Evolutionary conservation across 2,797 vertebrate genomes (phyloP), one percentile per base, ranked within the genome.

Genomic region (Spizella passerina): DNA sequence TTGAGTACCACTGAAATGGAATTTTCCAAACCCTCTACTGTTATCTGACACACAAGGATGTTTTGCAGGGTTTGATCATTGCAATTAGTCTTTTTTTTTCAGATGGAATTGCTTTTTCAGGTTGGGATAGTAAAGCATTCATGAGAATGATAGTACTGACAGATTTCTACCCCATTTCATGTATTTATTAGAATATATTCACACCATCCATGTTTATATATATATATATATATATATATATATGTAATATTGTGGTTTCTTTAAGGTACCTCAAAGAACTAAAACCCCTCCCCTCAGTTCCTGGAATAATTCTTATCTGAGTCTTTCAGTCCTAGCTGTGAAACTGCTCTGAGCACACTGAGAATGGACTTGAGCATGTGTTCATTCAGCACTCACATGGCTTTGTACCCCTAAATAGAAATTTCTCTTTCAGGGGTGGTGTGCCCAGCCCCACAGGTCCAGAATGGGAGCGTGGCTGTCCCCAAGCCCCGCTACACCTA

Each of bases 361-460:
- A 57, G n/a, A 15, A 57, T 1, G 47, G 47, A 11, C 21, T 64
- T 41, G 0, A 19, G 23, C 23, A 9, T 2, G 5, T 27, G 29
- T 2, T 27, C 15, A 7, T 7, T 10, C 29, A 61, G n/a, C n/a
- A 14, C 14, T 10, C 24, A 4, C 10, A 4, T 0, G 4, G 30
- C 18, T 68, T 3, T 12, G 13, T 2, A 2, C 5, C 55, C 53
- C 49, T 9, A 15, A 69, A 19, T 0, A 4, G 1, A 5, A 24
- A 4, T 93, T 91, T 82, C 4, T 57, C 73, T 94, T 92, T 2
- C 76, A 96, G 96, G 68, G 63, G 75, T 93, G 70, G 5, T 3
- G 6, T 97, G 97, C 46, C 83, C 84, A 30, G 75, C 1, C 57
- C 94, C 94, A 50, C 22, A 36, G 46, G 49, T 97, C 78, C 60